Evolutionary conservation across 2,797 vertebrate genomes (phyloP), one percentile per base, ranked within the genome.

Genomic region (Lemur catta): DNA sequence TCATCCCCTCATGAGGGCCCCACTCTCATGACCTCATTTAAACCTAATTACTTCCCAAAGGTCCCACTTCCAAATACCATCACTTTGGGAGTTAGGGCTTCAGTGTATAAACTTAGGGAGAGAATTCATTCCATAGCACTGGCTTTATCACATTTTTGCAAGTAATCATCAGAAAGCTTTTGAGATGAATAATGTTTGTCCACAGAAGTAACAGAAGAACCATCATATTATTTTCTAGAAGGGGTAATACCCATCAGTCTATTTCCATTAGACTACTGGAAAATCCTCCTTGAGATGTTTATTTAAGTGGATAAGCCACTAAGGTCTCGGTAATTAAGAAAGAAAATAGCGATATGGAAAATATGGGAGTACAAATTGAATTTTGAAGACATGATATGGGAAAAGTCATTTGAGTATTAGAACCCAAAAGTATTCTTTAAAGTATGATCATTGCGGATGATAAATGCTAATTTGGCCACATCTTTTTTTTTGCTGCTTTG

Each of bases 111-210:
- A 17, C 74, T 43, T 81, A 57, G 71, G 4, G 28, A 28, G 13
- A 30, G 28, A 79, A 43, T 48, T 61, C 55, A 72, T 63, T 50
- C 74, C 38, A 43, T 22, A n/a, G n/a, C 35, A 46, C 43, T 35
- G 59, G 13, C 41, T 79, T 93, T 78, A 35, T 80, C n/a, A 46
- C 12, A 63, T 95, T 67, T 67, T 95, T 91, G 65, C 28, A 95
- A 87, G 14, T 84, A 87, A 59, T 88, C 63, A 80, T 87, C 52
- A 96, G 85, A 89, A 95, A 75, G 15, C 46, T 95, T 95, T 92
- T 69, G 26, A 85, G 61, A 61, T 87, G 38, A 92, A 75, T 93
- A 71, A 74, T 52, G 17, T 50, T 57, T 84, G 24, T 84, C 38
- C 2, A 1, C 63, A 24, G 61, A 15, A 91, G 33, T 50, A 89